Percentiles rank a stretch among this genome's conserved stretches.
Evolutionary conservation across 2,113 vertebrate genomes (phyloP).

Genomic region (Neoarius graeffei): DNA sequence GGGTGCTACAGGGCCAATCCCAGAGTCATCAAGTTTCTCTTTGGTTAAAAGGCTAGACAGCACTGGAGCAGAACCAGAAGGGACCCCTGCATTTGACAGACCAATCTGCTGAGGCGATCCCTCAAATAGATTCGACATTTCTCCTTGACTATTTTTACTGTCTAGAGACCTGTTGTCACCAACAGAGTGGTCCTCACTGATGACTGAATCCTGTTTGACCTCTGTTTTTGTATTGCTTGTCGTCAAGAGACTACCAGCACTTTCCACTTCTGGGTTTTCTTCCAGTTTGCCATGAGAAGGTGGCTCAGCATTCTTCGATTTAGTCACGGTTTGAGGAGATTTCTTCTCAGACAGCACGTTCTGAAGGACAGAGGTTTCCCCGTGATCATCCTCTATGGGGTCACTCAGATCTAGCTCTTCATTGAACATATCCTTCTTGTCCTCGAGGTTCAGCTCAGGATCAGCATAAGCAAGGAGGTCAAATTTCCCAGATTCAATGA

Average conservation of each 20-base stretch:
- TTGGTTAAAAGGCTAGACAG: constrained; percentile 78
- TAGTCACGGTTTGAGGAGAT: constrained; percentile 54
- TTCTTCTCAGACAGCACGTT: constrained; percentile 67
- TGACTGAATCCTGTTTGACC: constrained; percentile 44
- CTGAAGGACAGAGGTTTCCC: constrained; percentile 52
- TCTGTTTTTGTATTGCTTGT: constrained; percentile 63
- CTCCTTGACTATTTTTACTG: constrained; percentile 55
- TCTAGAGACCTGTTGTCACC: constrained; percentile 39
- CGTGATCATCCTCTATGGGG: constrained; percentile 79
- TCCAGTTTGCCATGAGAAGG: constrained; percentile 66
- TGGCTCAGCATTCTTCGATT: constrained; percentile 70
- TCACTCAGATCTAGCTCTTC: constrained; percentile 91
- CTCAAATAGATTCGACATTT: constrained; percentile 56
- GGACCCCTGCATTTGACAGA: constrained; percentile 62
- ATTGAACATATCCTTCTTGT: constrained; percentile 96
- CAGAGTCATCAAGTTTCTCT: constrained; percentile 72
- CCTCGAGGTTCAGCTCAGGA: constrained; percentile 90
- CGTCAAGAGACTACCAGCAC: constrained; percentile 40
- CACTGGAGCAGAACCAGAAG: constrained; percentile 75
- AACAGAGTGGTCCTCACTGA: constrained; percentile 41
- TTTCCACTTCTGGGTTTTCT: constrained; percentile 58
- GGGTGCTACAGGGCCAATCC: constrained; percentile 64
- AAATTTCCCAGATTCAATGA: constrained; percentile 90
- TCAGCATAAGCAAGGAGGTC: constrained; percentile 97
- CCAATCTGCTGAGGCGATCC: constrained; percentile 63